These are phyloP conservation scores for Penaeus japonicus DNA, from an alignment of 1,140 invertebrate species.

Conservation along the genomic window DNA sequence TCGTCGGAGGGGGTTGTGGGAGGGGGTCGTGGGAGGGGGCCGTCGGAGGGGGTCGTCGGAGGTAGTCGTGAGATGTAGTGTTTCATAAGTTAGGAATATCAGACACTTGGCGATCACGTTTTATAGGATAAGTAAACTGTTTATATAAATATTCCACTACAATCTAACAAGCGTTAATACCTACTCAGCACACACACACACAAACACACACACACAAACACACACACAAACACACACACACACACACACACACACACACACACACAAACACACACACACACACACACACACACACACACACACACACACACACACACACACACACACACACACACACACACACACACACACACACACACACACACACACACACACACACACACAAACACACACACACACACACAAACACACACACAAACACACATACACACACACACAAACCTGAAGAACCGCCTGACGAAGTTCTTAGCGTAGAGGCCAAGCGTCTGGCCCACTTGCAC, in stretches of 20 bases:
- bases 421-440: not conserved
- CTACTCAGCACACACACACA: not conserved
- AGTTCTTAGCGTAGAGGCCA: not conserved
- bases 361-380: too few species aligned
- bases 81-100: too few species aligned
- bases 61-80: too few species aligned
- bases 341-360: not conserved
- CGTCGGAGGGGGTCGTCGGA: too few species aligned
- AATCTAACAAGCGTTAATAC: not conserved
- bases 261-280: not conserved
- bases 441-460: slow-evolving; percentile 11
- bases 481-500: not conserved
- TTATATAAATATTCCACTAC: too few species aligned
- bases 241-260: too few species aligned
- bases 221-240: not conserved
- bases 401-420: not conserved
- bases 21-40: not conserved
- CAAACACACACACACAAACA: not conserved
- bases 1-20: not conserved
- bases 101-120: too few species aligned
- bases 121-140: too few species aligned
- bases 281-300: not conserved
- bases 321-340: not conserved
- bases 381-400: too few species aligned
- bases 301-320: not conserved